Conservation (phyloP, 2,888 invertebrate species). For the Byasa hedistus region DNA sequence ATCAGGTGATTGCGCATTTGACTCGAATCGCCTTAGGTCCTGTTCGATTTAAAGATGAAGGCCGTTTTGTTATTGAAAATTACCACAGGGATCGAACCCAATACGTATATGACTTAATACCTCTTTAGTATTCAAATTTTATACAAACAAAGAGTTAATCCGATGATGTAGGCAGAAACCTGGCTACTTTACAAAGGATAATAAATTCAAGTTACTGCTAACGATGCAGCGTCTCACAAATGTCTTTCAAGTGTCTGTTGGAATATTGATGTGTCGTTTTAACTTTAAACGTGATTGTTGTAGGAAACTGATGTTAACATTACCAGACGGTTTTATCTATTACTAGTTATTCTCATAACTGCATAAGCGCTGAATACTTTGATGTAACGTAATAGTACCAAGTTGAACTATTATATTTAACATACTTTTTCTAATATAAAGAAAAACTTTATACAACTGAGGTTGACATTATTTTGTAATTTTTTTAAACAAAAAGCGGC, state of each 20-base stretch:
- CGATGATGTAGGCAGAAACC: slow-evolving; percentile 7
- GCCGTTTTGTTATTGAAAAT: slow-evolving; percentile 57
- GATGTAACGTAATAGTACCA: neutral
- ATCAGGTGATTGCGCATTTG: slow-evolving; percentile 49
- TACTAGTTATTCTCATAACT: neutral
- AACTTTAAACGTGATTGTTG: neutral
- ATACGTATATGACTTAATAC: slow-evolving; percentile 24
- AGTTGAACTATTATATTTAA: neutral
- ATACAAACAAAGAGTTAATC: slow-evolving; percentile 6
- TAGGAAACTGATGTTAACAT: neutral
- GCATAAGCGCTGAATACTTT: neutral
- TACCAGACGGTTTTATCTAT: neutral
- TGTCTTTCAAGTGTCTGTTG: slow-evolving; percentile 4
- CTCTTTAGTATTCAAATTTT: slow-evolving; percentile 12
- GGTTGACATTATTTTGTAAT: too few relatives aligned
- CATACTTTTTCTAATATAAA: neutral
- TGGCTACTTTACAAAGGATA: slow-evolving; percentile 6
- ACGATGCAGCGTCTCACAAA: neutral
- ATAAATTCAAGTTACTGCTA: neutral
- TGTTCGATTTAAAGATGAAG: slow-evolving; percentile 52
- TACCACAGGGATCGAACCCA: slow-evolving; percentile 35
- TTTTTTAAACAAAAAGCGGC: too few relatives aligned
- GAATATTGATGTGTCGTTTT: slow-evolving; percentile 1
- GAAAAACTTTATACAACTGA: too few relatives aligned
- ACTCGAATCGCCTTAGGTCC: slow-evolving; percentile 44